Evolutionary conservation across 2,888 invertebrate species (phyloP), one percentile per base, ranked within the genome.

Genomic region (Mellilla xanthometata): DNA sequence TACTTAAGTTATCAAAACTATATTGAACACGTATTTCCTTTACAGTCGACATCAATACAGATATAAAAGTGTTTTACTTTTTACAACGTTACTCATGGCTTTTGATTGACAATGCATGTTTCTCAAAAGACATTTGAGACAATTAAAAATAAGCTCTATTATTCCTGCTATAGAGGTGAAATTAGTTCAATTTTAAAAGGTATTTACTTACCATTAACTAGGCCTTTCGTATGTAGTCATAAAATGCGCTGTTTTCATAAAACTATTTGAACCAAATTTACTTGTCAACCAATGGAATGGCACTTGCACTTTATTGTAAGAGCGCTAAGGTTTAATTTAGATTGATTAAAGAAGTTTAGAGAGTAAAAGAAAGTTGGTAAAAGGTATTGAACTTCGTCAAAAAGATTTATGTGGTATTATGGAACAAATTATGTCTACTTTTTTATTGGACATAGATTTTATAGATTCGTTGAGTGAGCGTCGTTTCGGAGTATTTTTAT

Each of bases 231-330:
- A 64, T 55, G 57, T 56, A 56, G 63, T 65, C 68, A 68, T 74
- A 74, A 74, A 74, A 68, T 61, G 59, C 64, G 68, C 72, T 71
- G 71, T 72, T 72, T 74, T 74, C 73, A 72, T 71, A 74, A 71
- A 74, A 74, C 73, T 74, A 73, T 72, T 71, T 68, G 56, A 58
- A 55, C 58, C 36, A 53, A 39, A 8, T 39, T 49, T 31, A 31
- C 31, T 13, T 12, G 0, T 5, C 7, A 9, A 38, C 2, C 24
- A 24, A 3, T 24, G 9, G 3, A 8, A 23, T 11, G 9, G 7
- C 10, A 39, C 35, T 46, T 15, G 33, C 0, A 1, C 0, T 2
- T 0, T 10, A 11, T 8, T 0, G 0, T 2, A 31, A n/a, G n/a
- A n/a, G n/a, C n/a, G n/a, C n/a, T 50, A 58, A 40, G 39, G 50